Evolutionary conservation across 2,888 invertebrate genomes (phyloP).

Genomic region (Cactoblastis cactorum): DNA sequence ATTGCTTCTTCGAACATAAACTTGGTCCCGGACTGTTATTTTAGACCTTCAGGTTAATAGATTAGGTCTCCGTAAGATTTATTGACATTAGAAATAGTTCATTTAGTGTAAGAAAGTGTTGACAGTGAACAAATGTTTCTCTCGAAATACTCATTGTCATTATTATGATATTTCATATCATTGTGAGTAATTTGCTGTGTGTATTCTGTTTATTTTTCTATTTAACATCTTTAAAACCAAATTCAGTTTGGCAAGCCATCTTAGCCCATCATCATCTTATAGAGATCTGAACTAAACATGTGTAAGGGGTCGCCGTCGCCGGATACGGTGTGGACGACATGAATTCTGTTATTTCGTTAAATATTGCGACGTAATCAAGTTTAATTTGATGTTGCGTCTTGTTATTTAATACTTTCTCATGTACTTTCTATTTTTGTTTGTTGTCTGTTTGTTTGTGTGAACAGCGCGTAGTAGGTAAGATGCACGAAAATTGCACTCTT

Average conservation of each 20-base stretch:
- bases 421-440: slow-evolving; percentile 12
- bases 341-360: slow-evolving; percentile 5
- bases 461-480: background rate
- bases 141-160: background rate
- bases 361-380: slow-evolving; percentile 12
- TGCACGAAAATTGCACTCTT: background rate
- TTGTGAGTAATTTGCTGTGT: background rate
- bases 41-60: slow-evolving; percentile 36
- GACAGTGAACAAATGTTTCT: slow-evolving; percentile 5
- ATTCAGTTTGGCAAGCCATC: too few relatives aligned
- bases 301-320: too few relatives aligned
- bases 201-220: slow-evolving; percentile 9
- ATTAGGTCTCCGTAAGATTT: slow-evolving; percentile 53
- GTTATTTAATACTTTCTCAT: slow-evolving; percentile 14
- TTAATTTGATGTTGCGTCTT: slow-evolving; percentile 10
- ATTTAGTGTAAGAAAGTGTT: slow-evolving; percentile 22
- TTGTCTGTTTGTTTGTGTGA: background rate
- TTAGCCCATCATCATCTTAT: too few relatives aligned
- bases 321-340: too few relatives aligned
- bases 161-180: background rate
- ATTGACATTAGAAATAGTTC: slow-evolving; percentile 39
- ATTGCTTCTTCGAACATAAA: slow-evolving; percentile 39
- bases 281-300: too few relatives aligned
- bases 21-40: slow-evolving; percentile 31
- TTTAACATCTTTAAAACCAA: too few relatives aligned